Conservation (phyloP, 2,113 vertebrate species). For the Nannobrachium achirus region DNA sequence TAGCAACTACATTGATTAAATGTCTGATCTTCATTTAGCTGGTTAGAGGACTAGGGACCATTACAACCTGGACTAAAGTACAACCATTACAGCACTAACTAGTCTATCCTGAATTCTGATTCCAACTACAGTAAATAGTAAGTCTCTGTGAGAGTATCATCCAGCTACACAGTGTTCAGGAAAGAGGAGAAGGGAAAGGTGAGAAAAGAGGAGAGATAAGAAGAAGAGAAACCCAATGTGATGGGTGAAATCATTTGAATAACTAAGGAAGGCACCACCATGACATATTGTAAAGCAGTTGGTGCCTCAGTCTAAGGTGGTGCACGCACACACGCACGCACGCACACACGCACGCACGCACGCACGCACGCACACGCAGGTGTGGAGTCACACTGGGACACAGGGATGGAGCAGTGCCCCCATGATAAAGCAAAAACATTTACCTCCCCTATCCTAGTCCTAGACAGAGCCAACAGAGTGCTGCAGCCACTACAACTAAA, state of each 20-base stretch:
- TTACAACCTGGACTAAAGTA: no score
- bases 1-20: no score
- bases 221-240: background rate
- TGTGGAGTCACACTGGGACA: constrained; percentile 47
- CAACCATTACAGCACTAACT: no score
- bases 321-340: background rate
- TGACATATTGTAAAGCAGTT: background rate
- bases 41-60: no score
- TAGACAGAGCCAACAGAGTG: constrained; percentile 32
- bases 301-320: background rate
- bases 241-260: background rate
- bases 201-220: background rate
- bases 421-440: constrained; percentile 17
- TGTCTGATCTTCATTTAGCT: no score
- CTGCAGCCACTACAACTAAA: constrained; percentile 41
- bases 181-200: background rate
- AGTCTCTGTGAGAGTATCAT: no score
- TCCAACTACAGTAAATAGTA: no score
- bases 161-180: no score
- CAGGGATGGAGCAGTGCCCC: background rate
- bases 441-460: constrained; percentile 10
- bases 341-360: background rate
- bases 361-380: background rate
- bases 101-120: no score
- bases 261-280: background rate